Evolutionary conservation across 2,113 vertebrate species (phyloP).

Genomic region (Ceyx margarethae): DNA sequence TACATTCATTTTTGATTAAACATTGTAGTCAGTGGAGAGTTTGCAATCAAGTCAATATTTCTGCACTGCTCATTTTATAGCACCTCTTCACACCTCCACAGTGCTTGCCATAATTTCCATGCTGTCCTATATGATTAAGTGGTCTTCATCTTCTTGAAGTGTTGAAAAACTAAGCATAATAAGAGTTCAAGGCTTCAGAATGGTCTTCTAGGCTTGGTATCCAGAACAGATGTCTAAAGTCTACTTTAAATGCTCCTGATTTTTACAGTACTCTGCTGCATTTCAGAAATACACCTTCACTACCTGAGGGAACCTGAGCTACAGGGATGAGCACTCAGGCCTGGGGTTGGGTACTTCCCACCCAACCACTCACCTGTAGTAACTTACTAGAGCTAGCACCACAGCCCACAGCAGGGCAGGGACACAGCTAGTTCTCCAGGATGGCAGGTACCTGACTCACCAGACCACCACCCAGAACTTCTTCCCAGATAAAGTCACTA

Average conservation of each 20-base stretch:
- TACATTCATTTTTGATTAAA: background rate
- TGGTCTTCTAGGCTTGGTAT: background rate
- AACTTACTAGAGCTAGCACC: background rate
- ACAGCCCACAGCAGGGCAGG: background rate
- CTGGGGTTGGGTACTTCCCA: background rate
- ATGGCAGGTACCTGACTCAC: conserved; percentile 5
- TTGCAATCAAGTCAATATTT: background rate
- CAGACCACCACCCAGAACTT: background rate
- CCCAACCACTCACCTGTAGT: background rate
- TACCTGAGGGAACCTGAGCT: background rate
- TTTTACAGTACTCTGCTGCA: background rate
- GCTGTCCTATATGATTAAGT: accelerated
- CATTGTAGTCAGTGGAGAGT: background rate
- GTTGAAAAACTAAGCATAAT: background rate
- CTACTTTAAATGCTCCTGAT: background rate
- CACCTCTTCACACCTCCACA: background rate
- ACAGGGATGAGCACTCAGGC: background rate
- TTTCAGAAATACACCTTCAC: background rate
- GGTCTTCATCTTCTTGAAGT: background rate
- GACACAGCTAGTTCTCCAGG: background rate
- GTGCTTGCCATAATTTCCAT: background rate
- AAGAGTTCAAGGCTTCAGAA: background rate
- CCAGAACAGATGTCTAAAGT: background rate
- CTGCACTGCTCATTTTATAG: background rate
- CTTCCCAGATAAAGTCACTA: background rate